Evolutionary conservation across 2,113 vertebrate species (phyloP).

Genomic region (Microtus montanus): DNA sequence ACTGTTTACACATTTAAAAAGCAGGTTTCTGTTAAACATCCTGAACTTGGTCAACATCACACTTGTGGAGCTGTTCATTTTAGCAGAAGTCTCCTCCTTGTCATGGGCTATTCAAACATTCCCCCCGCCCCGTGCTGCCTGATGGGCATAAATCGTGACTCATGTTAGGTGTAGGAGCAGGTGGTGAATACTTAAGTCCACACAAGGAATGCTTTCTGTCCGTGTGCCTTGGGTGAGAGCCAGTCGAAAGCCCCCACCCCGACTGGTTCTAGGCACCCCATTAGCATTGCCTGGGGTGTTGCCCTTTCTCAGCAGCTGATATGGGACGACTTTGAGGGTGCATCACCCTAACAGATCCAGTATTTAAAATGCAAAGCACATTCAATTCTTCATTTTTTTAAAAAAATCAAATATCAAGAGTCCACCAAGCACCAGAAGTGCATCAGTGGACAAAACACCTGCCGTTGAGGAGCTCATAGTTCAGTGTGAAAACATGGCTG

Average conservation of each 20-base stretch:
- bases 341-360: neutral
- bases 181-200: neutral
- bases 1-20: slow-evolving; percentile 58
- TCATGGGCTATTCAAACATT: slow-evolving; percentile 15
- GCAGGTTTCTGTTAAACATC: slow-evolving; percentile 46
- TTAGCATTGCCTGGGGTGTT: rapidly evolving
- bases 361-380: neutral
- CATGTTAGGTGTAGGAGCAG: neutral
- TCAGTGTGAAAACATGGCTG: neutral
- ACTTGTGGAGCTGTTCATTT: slow-evolving; percentile 23
- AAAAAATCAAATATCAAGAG: slow-evolving; percentile 4
- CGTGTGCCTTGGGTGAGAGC: neutral
- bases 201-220: neutral
- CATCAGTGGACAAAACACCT: neutral
- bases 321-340: neutral
- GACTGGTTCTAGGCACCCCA: neutral
- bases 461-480: neutral
- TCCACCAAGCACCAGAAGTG: neutral
- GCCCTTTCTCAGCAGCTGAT: neutral
- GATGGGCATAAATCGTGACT: neutral
- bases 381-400: neutral
- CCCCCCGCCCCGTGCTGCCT: neutral
- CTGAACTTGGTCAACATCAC: slow-evolving; percentile 17
- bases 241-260: neutral
- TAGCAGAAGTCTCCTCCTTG: slow-evolving; percentile 62